Evolutionary conservation across 2,888 invertebrate species (phyloP), one percentile per base, ranked within the genome.

Genomic region (Vannuccia rotundouncinata): DNA sequence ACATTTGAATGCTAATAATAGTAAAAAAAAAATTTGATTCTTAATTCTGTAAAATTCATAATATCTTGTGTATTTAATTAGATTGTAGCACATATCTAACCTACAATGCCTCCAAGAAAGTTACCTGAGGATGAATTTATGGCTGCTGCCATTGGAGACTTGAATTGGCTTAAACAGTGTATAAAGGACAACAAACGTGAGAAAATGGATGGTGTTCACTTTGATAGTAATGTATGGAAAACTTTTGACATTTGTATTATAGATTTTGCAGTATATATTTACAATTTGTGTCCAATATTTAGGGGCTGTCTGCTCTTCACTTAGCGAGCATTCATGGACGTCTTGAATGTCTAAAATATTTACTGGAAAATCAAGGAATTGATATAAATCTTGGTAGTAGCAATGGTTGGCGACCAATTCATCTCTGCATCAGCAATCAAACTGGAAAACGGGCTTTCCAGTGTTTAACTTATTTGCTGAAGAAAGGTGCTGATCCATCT

Each of bases 101-200:
- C n/a, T n/a, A 45, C 74, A 73, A 27, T 73, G 74, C 22, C 74
- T 13, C 5, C 74, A 5, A 73, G 27, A 73, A 73, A 73, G 74
- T 5, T 73, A 74, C 31, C 59, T 30, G 86, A 87, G 78, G 88
- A 88, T 84, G 86, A 87, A 77, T 88, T 87, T 82, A 88, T 88
- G 87, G 87, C 88, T 27, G 87, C 88, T 17, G 86, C 88, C 1
- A 86, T 87, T 66, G 88, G 88, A 13, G 88, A 88, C 82, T 85
- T 85, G 22, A 86, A 88, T 82, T 88, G 88, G 88, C 81, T 88
- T 29, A 84, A 85, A 78, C 88, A 88, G 79, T 86, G 86, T 83
- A 79, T 88, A 25, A 83, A 84, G 80, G 86, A 86, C 80, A 31
- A 77, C 0, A 79, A 29, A 59, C 60, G 79, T 80, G 80, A 81